Base-by-base conservation (phyloP, 30 jellyfish, hydroid and myxozoan species). In the Morbakka virulenta region DNA sequence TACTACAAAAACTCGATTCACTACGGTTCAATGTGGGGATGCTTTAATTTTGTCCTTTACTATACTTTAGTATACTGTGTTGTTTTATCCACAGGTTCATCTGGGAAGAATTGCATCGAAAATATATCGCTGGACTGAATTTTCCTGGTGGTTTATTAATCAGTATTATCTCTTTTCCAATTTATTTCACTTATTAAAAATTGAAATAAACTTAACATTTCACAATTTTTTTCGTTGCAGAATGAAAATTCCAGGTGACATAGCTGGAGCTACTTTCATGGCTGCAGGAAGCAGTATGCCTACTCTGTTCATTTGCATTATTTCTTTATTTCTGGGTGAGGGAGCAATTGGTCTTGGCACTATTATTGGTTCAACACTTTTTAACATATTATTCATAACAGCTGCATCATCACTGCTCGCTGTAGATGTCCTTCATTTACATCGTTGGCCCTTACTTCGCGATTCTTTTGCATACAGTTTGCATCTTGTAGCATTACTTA, bases 221-320 rank as follows among this genome's bases (percentile, higher is more conserved):
- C n/a, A n/a, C n/a, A n/a, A n/a, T n/a, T n/a, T n/a, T n/a, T n/a
- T n/a, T 12, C 22, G 9, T 24, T n/a, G 25, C 22, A 65, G 77
- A 31, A 11, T 65, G 64, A 17, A 17, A 23, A 65, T 65, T 28
- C 77, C 66, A 31, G 20, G 52, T 14, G 77, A 65, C 28, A 32
- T 65, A 23, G 77, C 77, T 11, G 77, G 77, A n/a, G 77, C 77
- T 6, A 65, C 77, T 6, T 65, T 65, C 65, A 65, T 65, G 77
- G 77, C 77, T 23, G 77, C 77, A 3, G 77, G 77, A 23, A 65
- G 77, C 31, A 65, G 77, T 22, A 65, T 65, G 77, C 77, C 77
- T 6, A 65, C 77, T 9, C 22, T 65, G 22, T 31, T 65, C 9
- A 65, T 65, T 4, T 65, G 52, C 77, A 65, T 65, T 65, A 65